Evolutionary conservation across 2,888 invertebrate species (phyloP).

Genomic region (Lagria hirta): DNA sequence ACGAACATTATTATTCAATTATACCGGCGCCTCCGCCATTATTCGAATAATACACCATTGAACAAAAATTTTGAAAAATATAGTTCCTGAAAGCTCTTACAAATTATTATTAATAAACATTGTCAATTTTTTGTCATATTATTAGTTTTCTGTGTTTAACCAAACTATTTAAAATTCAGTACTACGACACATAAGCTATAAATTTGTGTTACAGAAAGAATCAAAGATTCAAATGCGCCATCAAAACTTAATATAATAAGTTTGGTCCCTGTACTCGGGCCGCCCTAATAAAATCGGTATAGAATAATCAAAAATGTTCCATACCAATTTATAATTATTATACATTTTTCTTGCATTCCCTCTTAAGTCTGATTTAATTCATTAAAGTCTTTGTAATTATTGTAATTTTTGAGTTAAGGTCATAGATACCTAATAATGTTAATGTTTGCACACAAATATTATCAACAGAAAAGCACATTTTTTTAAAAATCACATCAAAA

Average conservation of each 20-base stretch:
- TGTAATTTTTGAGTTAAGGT: slow-evolving; percentile 31
- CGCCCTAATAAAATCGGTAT: slow-evolving; percentile 23
- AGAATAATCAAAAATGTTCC: no score
- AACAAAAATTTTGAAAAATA: no score
- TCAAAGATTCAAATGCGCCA: slow-evolving; percentile 34
- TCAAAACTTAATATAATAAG: slow-evolving; percentile 33
- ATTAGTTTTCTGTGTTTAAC: neutral
- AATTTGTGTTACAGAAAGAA: slow-evolving; percentile 30
- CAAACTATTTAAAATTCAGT: slow-evolving; percentile 12
- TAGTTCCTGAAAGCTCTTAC: no score
- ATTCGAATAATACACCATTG: no score
- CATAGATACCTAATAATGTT: no score
- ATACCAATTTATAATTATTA: slow-evolving; percentile 17
- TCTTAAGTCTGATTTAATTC: slow-evolving; percentile 20
- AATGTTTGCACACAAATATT: slow-evolving; percentile 24
- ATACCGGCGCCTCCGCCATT: no score
- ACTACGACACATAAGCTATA: slow-evolving; percentile 12
- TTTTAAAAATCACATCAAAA: neutral
- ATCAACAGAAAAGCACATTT: slow-evolving; percentile 10
- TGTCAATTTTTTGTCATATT: no score
- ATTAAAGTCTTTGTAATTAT: slow-evolving; percentile 15
- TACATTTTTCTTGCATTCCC: slow-evolving; percentile 26
- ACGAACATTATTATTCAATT: no score
- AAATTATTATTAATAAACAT: no score
- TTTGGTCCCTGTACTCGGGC: slow-evolving; percentile 42